These are phyloP conservation scores for Drosophila lacicola DNA, from an alignment of 2,888 invertebrate genomes.

Conservation along the genomic window DNA sequence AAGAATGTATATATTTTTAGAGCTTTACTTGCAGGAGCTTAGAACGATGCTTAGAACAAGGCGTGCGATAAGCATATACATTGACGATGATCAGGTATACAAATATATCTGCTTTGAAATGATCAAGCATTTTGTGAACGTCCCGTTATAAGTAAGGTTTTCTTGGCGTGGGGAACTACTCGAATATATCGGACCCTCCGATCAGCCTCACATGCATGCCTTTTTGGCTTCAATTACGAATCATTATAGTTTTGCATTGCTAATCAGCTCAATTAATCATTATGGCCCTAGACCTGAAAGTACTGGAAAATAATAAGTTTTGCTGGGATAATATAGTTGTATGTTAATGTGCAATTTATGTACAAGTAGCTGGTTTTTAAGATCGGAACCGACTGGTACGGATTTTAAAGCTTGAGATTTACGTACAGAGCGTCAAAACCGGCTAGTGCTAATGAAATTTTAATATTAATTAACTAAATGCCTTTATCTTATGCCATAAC, in stretches of 20 bases:
- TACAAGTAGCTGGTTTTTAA: conserved; percentile 2
- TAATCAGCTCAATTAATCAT: conserved; percentile 23
- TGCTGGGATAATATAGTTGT: background rate
- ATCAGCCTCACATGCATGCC: conserved; percentile 13
- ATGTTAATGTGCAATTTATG: conserved; percentile 21
- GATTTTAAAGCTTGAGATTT: background rate
- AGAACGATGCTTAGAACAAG: conserved; percentile 59
- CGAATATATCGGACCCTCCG: background rate
- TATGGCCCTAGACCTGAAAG: background rate
- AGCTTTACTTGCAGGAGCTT: conserved; percentile 33
- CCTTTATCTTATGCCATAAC: background rate
- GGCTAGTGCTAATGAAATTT: background rate
- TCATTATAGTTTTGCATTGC: conserved; percentile 29
- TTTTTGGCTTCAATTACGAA: conserved; percentile 6
- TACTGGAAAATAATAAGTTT: conserved; percentile 2
- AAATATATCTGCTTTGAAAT: background rate
- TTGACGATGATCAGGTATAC: conserved; percentile 68
- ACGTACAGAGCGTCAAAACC: background rate
- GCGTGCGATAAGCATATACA: conserved; percentile 61
- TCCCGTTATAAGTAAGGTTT: conserved; percentile 21
- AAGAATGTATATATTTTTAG: conserved; percentile 17
- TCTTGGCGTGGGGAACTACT: conserved; percentile 14
- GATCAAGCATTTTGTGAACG: conserved; percentile 29
- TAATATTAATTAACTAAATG: background rate
- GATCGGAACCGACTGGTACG: conserved; percentile 18